Evolutionary conservation across 2,797 vertebrate genomes (phyloP).

Genomic region (Gymnocypris eckloni): DNA sequence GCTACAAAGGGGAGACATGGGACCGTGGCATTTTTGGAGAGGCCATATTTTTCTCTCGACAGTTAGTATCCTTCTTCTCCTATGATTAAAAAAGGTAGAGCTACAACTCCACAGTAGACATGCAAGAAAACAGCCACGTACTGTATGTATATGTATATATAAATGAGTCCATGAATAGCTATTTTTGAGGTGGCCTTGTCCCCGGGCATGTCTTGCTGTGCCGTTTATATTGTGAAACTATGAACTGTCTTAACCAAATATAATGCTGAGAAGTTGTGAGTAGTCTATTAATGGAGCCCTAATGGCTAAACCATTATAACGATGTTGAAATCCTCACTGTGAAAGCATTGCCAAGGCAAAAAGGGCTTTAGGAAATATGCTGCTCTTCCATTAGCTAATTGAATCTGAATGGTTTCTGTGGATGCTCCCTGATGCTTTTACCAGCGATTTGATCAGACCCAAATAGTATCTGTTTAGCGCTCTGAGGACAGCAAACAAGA

Average conservation of each 20-base stretch:
- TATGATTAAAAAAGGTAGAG: conserved; percentile 8
- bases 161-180: background rate
- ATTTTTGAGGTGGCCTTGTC: conserved; percentile 5
- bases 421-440: conserved; percentile 58
- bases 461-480: conserved; percentile 45
- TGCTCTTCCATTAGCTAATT: conserved; percentile 80
- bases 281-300: conserved; percentile 73
- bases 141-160: background rate
- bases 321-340: conserved; percentile 65
- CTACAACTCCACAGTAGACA: background rate
- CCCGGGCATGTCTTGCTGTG: conserved; percentile 27
- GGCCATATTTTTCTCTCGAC: conserved; percentile 26
- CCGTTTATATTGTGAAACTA: conserved; percentile 68
- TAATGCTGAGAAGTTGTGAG: conserved; percentile 70
- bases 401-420: conserved; percentile 71
- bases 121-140: conserved; percentile 11
- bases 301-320: conserved; percentile 76
- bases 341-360: conserved; percentile 70
- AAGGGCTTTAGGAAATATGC: conserved; percentile 57
- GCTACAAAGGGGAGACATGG: conserved; percentile 64
- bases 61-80: conserved; percentile 5
- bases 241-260: conserved; percentile 74
- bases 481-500: conserved; percentile 31
- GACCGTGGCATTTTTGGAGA: conserved; percentile 37
- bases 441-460: conserved; percentile 49